Conservation (phyloP, 2,113 vertebrate species). For the Corythoichthys intestinalis region DNA sequence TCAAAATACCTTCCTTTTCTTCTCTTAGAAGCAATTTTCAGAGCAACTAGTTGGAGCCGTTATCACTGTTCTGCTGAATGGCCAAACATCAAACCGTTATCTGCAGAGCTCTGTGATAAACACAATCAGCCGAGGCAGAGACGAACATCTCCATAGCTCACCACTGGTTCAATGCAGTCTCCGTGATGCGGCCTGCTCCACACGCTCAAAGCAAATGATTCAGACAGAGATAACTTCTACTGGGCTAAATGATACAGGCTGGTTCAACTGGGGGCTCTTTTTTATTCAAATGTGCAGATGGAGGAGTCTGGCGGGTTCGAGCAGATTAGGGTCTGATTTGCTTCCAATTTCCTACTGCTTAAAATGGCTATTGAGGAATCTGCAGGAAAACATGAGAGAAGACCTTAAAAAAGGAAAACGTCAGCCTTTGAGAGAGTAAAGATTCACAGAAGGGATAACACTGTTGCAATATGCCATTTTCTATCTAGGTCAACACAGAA, state of each 20-base stretch:
- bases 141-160: conserved; percentile 18
- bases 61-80: conserved; percentile 11
- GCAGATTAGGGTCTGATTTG: conserved; percentile 10
- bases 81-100: conserved; percentile 23
- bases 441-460: not conserved
- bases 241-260: conserved; percentile 26
- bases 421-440: not conserved
- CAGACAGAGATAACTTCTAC: conserved; percentile 34
- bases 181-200: conserved; percentile 23
- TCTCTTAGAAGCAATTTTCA: conserved; percentile 5
- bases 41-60: not conserved
- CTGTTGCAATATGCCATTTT: conserved; percentile 9
- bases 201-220: conserved; percentile 23
- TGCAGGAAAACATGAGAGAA: conserved; percentile 1
- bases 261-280: conserved; percentile 14
- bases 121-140: conserved; percentile 23
- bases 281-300: conserved; percentile 31
- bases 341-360: conserved; percentile 1
- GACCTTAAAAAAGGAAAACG: not conserved
- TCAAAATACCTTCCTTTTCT: conserved; percentile 20
- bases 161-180: conserved; percentile 10
- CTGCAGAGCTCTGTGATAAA: conserved; percentile 31
- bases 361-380: conserved; percentile 9
- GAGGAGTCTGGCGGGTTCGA: conserved; percentile 13
- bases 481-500: not conserved